phyloP scores from a whole-genome alignment of 2,113 vertebrate species.

The Pimephales promelas region DNA sequence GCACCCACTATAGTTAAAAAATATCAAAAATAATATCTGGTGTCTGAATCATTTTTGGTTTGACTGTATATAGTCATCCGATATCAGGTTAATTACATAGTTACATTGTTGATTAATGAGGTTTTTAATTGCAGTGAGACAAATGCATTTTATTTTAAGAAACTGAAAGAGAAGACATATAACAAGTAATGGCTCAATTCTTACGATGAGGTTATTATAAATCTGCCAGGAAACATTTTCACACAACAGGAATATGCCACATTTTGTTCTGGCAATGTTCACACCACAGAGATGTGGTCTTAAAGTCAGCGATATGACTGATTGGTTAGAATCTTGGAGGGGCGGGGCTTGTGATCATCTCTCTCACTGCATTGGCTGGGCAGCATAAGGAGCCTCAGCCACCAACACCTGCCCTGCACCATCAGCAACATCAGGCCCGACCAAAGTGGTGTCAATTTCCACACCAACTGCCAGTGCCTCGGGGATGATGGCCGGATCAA shows the following conservation, averaged over 20 bases:
- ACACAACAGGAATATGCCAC: constrained; percentile 16
- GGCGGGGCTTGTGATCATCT: background rate
- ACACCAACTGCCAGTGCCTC: constrained; percentile 11
- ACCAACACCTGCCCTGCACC: constrained; percentile 47
- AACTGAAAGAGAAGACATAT: constrained; percentile 6
- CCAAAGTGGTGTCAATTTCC: constrained; percentile 27
- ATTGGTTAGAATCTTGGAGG: background rate
- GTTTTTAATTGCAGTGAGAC: constrained; percentile 2
- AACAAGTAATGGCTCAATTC: constrained; percentile 22
- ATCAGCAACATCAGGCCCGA: constrained; percentile 39
- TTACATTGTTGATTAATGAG: constrained; percentile 16
- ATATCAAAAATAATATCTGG: no score
- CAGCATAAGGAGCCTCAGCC: constrained; percentile 7
- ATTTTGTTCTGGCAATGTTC: constrained; percentile 12
- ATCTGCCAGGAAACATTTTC: constrained; percentile 28
- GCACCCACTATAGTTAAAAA: no score
- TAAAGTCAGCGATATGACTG: background rate
- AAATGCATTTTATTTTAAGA: constrained; percentile 44
- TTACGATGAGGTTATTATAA: constrained; percentile 24
- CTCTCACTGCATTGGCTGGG: background rate
- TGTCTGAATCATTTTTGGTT: no score
- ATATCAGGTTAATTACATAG: background rate
- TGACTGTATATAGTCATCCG: no score
- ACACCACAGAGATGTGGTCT: constrained; percentile 1
- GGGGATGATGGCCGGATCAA: constrained; percentile 30